These are phyloP conservation scores for Druon quercuslanigerum DNA, from an alignment of 1,140 invertebrate species.

Conservation along the genomic window DNA sequence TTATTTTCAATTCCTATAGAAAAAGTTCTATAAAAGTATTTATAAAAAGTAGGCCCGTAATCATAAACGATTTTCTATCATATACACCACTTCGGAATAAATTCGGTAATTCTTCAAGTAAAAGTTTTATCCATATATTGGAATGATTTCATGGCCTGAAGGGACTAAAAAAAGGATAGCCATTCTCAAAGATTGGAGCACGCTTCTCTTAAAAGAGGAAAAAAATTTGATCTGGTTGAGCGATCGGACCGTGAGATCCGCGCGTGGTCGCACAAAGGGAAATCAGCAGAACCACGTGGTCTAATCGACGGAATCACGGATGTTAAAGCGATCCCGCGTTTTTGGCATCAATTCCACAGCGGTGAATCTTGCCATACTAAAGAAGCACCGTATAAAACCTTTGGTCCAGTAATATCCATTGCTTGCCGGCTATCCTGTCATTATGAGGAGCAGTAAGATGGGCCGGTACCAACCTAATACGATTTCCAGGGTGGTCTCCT, in stretches of 20 bases:
- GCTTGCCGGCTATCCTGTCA: slow-evolving; percentile 49
- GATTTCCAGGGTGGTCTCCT: slow-evolving; percentile 60
- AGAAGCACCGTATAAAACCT: slow-evolving; percentile 50
- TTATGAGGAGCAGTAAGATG: slow-evolving; percentile 49
- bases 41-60: too few relatives aligned
- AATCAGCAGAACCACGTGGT: background rate
- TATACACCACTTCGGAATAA: too few relatives aligned
- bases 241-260: background rate
- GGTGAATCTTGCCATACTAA: slow-evolving; percentile 16
- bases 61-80: too few relatives aligned
- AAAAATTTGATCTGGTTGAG: slow-evolving; percentile 12
- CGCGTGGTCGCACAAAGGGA: background rate
- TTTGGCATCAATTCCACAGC: slow-evolving; percentile 38
- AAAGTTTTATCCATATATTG: too few relatives aligned
- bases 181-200: background rate
- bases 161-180: slow-evolving; percentile 7
- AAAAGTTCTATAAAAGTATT: too few relatives aligned
- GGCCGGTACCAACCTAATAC: slow-evolving; percentile 59
- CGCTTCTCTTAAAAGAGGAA: background rate
- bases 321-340: slow-evolving; percentile 47
- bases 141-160: background rate
- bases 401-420: slow-evolving; percentile 51
- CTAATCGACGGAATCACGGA: slow-evolving; percentile 45
- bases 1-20: too few relatives aligned
- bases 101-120: too few relatives aligned